phyloP scores from a whole-genome alignment of 92 coral and sea anemone genomes.

The Paragorgia papillata region DNA sequence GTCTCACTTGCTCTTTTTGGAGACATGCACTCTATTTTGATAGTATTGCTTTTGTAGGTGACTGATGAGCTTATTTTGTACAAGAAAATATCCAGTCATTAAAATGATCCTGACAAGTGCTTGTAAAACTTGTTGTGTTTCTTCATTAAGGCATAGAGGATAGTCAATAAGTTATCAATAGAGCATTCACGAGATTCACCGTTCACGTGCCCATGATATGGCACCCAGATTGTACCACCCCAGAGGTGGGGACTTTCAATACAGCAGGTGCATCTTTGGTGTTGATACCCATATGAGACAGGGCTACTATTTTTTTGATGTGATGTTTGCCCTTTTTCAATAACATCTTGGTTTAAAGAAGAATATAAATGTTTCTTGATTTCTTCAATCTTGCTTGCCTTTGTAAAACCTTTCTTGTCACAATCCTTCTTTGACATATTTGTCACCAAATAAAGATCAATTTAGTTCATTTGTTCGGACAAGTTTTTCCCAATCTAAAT shows the following conservation, averaged over 20 bases:
- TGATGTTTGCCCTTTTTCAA: background rate
- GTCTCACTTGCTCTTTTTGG: too few relatives aligned
- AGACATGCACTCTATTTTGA: too few relatives aligned
- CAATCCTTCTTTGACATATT: conserved; percentile 51
- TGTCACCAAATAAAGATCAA: conserved; percentile 37
- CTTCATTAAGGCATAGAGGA: conserved; percentile 47
- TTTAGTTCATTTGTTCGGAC: conserved; percentile 40
- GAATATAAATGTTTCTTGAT: conserved; percentile 21
- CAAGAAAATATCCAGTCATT: conserved; percentile 42
- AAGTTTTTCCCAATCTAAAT: conserved; percentile 55
- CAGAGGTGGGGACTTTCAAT: conserved; percentile 53
- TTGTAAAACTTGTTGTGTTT: conserved; percentile 3
- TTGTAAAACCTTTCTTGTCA: conserved; percentile 51
- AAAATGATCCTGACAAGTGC: conserved; percentile 15
- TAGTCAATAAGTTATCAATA: conserved; percentile 56
- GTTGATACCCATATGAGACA: conserved; percentile 5
- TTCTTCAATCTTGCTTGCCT: background rate
- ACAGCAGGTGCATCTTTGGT: conserved; percentile 7
- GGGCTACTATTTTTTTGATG: conserved; percentile 33
- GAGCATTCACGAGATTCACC: conserved; percentile 50
- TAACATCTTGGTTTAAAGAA: background rate
- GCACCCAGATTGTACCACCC: conserved; percentile 45
- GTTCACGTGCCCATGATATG: conserved; percentile 20
- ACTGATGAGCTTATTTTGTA: conserved; percentile 31
- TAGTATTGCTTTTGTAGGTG: too few relatives aligned